A percentile compares a stretch with the other conserved stretches of the same genome.
phyloP scores from a whole-genome alignment of 2,888 invertebrate genomes.

The Cybosia mesomella region DNA sequence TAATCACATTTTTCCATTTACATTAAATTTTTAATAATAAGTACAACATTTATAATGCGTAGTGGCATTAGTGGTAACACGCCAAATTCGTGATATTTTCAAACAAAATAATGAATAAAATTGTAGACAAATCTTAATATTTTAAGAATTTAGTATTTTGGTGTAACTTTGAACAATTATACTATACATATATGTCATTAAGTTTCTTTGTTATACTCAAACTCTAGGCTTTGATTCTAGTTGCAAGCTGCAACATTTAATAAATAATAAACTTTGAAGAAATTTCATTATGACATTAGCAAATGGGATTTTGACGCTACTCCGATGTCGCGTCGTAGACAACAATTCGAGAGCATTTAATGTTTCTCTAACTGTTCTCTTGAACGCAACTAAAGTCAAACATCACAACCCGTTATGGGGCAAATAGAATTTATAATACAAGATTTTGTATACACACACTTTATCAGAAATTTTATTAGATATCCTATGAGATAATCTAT shows the following conservation, averaged over 20 bases:
- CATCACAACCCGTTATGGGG: conserved; percentile 50
- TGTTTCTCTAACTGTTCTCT: conserved; percentile 28
- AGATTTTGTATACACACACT: conserved; percentile 35
- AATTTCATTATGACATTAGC: conserved; percentile 34
- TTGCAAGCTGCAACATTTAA: conserved; percentile 31
- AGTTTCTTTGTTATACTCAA: conserved; percentile 31
- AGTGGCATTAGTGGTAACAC: conserved; percentile 41
- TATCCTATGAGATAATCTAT: conserved; percentile 48
- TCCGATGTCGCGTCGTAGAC: conserved; percentile 19
- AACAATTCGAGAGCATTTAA: conserved; percentile 32
- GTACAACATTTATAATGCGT: conserved; percentile 51
- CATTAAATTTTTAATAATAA: conserved; percentile 55
- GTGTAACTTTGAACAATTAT: conserved; percentile 32
- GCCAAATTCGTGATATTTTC: conserved; percentile 20
- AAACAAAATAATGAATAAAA: conserved; percentile 18
- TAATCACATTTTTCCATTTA: conserved; percentile 61
- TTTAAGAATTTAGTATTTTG: conserved; percentile 31
- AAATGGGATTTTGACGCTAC: conserved; percentile 34
- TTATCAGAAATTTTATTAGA: conserved; percentile 42
- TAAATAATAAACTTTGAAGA: conserved; percentile 31
- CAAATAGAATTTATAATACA: conserved; percentile 38
- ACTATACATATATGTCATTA: conserved; percentile 29
- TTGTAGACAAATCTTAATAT: conserved; percentile 18
- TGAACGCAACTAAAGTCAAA: conserved; percentile 25
- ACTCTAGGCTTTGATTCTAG: conserved; percentile 28